Conservation (phyloP, 2,113 vertebrate species). For the Alexandromys fortis region DNA sequence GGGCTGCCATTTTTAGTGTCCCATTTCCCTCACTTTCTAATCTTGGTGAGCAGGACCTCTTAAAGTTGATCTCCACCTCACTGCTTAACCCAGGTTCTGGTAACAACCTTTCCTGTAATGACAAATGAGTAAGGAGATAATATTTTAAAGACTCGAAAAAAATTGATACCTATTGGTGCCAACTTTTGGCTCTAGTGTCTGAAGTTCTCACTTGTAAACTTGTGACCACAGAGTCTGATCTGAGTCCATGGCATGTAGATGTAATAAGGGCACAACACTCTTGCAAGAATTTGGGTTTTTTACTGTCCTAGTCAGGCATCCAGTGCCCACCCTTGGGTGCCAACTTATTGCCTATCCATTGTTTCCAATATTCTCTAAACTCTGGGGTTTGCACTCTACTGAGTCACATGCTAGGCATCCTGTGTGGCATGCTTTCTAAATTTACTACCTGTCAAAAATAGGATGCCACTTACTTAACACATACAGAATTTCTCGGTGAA, state of each 20-base stretch:
- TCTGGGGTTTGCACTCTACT: not conserved
- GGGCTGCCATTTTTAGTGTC: not conserved
- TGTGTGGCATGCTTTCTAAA: not conserved
- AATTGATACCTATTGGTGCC: not conserved
- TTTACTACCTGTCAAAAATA: not conserved
- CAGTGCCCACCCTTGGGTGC: not conserved
- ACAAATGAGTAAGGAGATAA: not conserved
- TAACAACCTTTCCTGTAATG: not conserved
- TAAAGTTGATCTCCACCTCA: not conserved
- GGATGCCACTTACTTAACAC: no score
- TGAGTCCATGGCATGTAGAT: not conserved
- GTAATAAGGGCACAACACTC: not conserved
- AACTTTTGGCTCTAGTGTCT: not conserved
- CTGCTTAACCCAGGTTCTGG: not conserved
- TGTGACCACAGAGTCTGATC: not conserved
- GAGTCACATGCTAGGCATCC: not conserved
- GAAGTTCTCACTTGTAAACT: not conserved
- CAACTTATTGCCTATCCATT: not conserved
- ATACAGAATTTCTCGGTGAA: not conserved
- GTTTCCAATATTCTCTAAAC: not conserved
- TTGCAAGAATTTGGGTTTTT: not conserved
- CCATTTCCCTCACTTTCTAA: not conserved
- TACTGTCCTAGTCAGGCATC: not conserved
- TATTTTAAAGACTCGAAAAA: not conserved
- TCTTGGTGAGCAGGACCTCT: not conserved